Conservation (phyloP, 2,797 vertebrate species). For the Peromyscus aztecus region DNA sequence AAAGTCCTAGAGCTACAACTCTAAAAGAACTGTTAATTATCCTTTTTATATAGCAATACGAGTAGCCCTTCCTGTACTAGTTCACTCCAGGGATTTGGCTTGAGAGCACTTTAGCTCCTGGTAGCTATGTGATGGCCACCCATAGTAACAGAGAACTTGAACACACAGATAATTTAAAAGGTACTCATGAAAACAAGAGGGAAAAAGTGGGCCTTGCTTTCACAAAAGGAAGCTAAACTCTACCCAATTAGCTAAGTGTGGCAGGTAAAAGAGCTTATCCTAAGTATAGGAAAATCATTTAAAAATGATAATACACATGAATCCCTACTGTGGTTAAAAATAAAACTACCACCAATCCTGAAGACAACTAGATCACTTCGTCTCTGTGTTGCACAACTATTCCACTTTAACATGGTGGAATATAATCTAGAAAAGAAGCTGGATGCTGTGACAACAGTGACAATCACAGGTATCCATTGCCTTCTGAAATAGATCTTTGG, state of each 20-base stretch:
- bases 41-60: not conserved
- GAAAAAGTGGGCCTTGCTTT: not conserved
- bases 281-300: not conserved
- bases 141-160: not conserved
- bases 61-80: slow-evolving; percentile 43
- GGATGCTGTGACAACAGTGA: not conserved
- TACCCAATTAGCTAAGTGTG: not conserved
- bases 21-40: slow-evolving; percentile 46
- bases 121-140: not conserved
- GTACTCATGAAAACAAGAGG: not conserved
- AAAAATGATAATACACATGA: not conserved
- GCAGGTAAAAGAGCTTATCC: not conserved
- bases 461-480: not conserved
- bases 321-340: slow-evolving; percentile 20
- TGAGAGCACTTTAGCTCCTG: not conserved
- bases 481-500: slow-evolving; percentile 41
- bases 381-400: not conserved
- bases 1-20: slow-evolving; percentile 37
- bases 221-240: slow-evolving; percentile 44
- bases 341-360: not conserved
- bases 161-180: slow-evolving; percentile 40
- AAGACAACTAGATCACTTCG: not conserved
- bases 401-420: slow-evolving; percentile 61
- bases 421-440: slow-evolving; percentile 48
- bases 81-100: slow-evolving; percentile 13